Evolutionary conservation across 2,113 vertebrate genomes (phyloP).

Genomic region (Sylvilagus bachmani): DNA sequence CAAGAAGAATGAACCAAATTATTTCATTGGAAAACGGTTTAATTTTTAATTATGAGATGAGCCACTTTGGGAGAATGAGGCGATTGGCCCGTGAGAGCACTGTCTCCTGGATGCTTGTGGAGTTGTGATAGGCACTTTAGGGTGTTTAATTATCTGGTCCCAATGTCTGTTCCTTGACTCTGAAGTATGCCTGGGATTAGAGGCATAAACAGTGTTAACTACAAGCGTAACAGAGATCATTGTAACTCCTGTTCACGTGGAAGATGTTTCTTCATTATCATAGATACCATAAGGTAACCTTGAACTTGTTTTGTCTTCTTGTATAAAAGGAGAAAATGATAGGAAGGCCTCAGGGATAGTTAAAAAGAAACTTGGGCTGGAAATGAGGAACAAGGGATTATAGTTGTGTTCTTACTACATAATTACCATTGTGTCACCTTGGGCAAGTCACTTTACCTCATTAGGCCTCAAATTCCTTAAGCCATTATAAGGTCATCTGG

Average conservation of each 20-base stretch:
- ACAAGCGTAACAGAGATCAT: neutral
- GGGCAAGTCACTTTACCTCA: neutral
- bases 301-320: slow-evolving; percentile 20
- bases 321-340: neutral
- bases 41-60: slow-evolving; percentile 84
- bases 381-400: neutral
- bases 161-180: slow-evolving; percentile 16
- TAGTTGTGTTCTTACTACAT: neutral
- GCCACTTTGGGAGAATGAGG: slow-evolving; percentile 68
- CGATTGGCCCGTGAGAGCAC: slow-evolving; percentile 60
- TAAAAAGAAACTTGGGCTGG: neutral
- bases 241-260: neutral
- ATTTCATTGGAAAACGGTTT: slow-evolving; percentile 83
- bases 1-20: slow-evolving; percentile 83
- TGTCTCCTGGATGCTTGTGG: slow-evolving; percentile 31
- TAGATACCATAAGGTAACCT: slow-evolving; percentile 26
- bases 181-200: neutral
- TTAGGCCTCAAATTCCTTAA: neutral
- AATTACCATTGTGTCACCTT: neutral
- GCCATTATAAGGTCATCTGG: neutral
- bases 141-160: slow-evolving; percentile 59
- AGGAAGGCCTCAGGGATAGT: neutral
- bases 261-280: neutral
- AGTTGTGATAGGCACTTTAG: neutral
- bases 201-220: neutral